These are phyloP conservation scores for Prosapia bicincta DNA, from an alignment of 2,888 invertebrate genomes.

Conservation along the genomic window DNA sequence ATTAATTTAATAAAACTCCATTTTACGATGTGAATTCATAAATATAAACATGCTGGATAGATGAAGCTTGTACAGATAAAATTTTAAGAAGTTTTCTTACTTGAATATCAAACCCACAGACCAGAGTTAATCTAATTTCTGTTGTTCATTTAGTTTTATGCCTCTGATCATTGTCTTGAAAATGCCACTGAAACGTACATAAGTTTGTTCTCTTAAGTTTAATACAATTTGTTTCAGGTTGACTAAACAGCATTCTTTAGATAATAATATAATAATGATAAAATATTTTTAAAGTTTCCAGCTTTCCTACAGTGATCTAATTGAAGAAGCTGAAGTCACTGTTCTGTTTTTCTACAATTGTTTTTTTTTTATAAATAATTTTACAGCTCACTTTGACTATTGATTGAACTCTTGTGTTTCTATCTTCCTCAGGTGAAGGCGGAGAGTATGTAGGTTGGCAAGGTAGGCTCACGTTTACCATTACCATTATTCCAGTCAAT, in stretches of 20 bases:
- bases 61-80: too few relatives aligned
- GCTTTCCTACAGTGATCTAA: not conserved
- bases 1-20: too few relatives aligned
- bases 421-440: constrained; percentile 61
- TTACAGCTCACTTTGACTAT: not conserved
- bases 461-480: constrained; percentile 54
- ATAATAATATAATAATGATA: not conserved
- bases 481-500: constrained; percentile 9
- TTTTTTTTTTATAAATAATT: not conserved
- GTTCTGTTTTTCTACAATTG: not conserved
- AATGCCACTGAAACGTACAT: not conserved
- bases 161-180: not conserved
- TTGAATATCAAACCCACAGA: too few relatives aligned
- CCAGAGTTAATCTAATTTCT: too few relatives aligned
- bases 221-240: not conserved
- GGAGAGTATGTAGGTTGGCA: constrained; percentile 75
- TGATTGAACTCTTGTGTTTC: constrained; percentile 20
- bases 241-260: too few relatives aligned
- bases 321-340: not conserved
- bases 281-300: not conserved
- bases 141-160: too few relatives aligned
- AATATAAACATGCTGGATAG: too few relatives aligned
- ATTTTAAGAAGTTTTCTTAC: too few relatives aligned
- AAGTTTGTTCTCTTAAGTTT: not conserved
- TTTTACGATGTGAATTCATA: too few relatives aligned